Conservation (phyloP, 2,888 invertebrate genomes). For the Mythimna lalbum region DNA sequence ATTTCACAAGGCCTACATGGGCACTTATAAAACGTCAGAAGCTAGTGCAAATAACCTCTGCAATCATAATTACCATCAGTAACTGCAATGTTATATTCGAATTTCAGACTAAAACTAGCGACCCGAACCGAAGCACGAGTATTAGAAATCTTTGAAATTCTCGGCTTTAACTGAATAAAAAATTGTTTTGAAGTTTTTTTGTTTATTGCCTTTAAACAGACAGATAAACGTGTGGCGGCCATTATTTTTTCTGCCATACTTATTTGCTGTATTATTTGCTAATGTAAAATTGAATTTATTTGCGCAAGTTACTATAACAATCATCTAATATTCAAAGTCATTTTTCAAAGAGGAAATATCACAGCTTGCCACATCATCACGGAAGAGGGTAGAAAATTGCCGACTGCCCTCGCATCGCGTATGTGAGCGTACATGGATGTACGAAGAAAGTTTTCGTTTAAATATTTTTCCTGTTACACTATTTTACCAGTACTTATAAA, state of each 20-base stretch:
- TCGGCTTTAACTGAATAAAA: no score
- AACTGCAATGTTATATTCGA: neutral
- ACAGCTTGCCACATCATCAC: slow-evolving; percentile 74
- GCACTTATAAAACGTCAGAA: no score
- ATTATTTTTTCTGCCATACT: no score
- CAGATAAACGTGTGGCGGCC: no score
- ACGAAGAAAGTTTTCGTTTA: slow-evolving; percentile 38
- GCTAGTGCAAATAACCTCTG: no score
- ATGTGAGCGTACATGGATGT: slow-evolving; percentile 54
- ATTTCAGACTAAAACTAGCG: neutral
- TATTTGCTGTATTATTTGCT: neutral
- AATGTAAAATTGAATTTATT: slow-evolving; percentile 3
- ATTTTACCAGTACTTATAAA: neutral
- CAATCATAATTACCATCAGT: neutral
- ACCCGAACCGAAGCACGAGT: no score
- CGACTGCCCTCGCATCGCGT: slow-evolving; percentile 64
- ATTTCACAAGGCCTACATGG: no score
- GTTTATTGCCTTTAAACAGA: no score
- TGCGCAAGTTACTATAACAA: slow-evolving; percentile 41
- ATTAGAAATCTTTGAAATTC: no score
- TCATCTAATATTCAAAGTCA: slow-evolving; percentile 75
- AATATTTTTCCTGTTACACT: neutral
- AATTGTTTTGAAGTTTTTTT: no score
- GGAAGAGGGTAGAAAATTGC: slow-evolving; percentile 74
- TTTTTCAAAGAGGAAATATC: slow-evolving; percentile 78